Conservation (phyloP, 2,797 vertebrate genomes). For the Pagetopsis macropterus region DNA sequence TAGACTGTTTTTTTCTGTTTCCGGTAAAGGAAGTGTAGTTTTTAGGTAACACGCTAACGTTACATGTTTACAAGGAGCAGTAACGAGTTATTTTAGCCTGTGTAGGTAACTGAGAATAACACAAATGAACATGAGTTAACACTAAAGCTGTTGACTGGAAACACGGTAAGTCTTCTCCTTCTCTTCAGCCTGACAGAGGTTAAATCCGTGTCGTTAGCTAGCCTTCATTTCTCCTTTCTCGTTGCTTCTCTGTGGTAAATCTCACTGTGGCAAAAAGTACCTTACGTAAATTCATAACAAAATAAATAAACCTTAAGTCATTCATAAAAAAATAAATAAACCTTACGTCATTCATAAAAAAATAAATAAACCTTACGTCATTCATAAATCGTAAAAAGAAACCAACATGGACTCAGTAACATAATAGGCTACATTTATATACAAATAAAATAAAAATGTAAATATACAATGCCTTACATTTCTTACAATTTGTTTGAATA, state of each 20-base stretch:
- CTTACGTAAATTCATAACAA: background rate
- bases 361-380: too few species aligned
- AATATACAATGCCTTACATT: too few species aligned
- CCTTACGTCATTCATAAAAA: too few species aligned
- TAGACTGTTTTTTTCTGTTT: accelerated
- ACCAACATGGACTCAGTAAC: too few species aligned
- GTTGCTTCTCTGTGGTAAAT: background rate
- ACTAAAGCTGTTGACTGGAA: background rate
- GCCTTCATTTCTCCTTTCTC: background rate
- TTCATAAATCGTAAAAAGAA: too few species aligned
- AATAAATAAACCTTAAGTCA: background rate
- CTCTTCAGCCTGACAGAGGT: too few species aligned
- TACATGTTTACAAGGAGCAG: background rate
- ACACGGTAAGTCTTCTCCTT: conserved; percentile 4
- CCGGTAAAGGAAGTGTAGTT: background rate
- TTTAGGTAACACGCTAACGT: too few species aligned
- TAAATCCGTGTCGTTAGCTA: background rate
- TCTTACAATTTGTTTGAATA: too few species aligned
- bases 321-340: too few species aligned
- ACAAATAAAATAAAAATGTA: too few species aligned
- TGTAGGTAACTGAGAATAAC: background rate
- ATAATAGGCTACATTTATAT: too few species aligned
- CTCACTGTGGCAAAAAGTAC: background rate
- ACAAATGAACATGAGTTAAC: background rate
- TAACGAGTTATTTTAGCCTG: background rate